Conservation (phyloP, 2,888 invertebrate genomes). For the Plebejus melissa region DNA sequence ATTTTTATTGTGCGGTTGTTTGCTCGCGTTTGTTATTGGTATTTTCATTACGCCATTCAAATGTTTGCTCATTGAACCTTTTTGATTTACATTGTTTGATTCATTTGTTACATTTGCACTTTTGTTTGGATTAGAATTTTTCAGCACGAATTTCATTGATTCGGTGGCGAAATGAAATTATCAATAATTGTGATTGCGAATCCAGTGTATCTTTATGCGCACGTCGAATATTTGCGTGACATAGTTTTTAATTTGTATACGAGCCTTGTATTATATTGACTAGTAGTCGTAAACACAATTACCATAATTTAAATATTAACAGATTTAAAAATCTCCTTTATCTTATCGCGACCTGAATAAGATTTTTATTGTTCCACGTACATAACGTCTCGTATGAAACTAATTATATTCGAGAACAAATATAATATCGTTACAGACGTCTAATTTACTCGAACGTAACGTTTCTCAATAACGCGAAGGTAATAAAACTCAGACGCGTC, state of each 20-base stretch:
- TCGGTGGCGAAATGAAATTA: background rate
- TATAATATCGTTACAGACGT: constrained; percentile 14
- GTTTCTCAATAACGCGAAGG: constrained; percentile 32
- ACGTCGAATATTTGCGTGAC: background rate
- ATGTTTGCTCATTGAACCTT: constrained; percentile 45
- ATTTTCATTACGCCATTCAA: constrained; percentile 39
- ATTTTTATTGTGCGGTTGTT: constrained; percentile 57
- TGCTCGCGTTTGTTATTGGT: constrained; percentile 51
- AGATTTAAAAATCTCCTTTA: constrained; percentile 13
- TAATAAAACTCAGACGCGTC: constrained; percentile 35
- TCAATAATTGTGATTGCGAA: background rate
- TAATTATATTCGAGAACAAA: constrained; percentile 6
- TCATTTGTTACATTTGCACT: constrained; percentile 17
- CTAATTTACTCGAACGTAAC: constrained; percentile 16
- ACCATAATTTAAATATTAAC: background rate
- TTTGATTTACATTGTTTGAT: constrained; percentile 40
- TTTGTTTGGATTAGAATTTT: constrained; percentile 27
- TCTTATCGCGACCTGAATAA: background rate
- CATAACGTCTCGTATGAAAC: constrained; percentile 6
- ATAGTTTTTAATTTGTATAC: background rate
- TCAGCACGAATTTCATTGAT: constrained; percentile 14
- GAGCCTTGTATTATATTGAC: constrained; percentile 1
- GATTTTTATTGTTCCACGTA: constrained; percentile 13
- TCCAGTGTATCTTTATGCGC: background rate
- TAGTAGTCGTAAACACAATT: constrained; percentile 7